Conservation (phyloP, 2,888 invertebrate genomes). For the Fragum sueziense region DNA sequence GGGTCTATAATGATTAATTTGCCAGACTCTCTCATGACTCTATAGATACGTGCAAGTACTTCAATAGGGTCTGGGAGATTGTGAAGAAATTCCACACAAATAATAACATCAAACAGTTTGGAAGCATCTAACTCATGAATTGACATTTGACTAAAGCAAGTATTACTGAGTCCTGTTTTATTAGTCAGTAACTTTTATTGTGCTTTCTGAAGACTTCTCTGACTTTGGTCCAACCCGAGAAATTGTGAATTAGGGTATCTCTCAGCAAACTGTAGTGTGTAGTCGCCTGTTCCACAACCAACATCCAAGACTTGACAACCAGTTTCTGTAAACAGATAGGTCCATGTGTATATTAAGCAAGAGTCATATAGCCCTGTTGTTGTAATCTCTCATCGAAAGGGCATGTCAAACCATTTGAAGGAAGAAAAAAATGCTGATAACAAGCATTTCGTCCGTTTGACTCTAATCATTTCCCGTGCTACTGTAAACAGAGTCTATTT, state of each 20-base stretch:
- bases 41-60: background rate
- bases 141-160: too few relatives aligned
- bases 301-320: slow-evolving; percentile 43
- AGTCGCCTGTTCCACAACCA: slow-evolving; percentile 40
- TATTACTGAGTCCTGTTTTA: too few relatives aligned
- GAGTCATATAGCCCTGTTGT: too few relatives aligned
- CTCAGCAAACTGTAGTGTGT: slow-evolving; percentile 22
- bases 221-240: slow-evolving; percentile 26
- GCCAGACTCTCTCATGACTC: background rate
- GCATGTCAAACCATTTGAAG: too few relatives aligned
- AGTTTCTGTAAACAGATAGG: too few relatives aligned
- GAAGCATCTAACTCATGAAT: background rate
- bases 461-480: too few relatives aligned
- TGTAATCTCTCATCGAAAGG: too few relatives aligned
- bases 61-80: background rate
- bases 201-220: slow-evolving; percentile 17
- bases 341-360: too few relatives aligned
- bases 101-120: background rate
- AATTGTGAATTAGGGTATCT: slow-evolving; percentile 45
- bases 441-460: too few relatives aligned
- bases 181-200: too few relatives aligned
- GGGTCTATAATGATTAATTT: background rate
- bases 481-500: too few relatives aligned
- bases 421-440: too few relatives aligned
- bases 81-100: background rate